Percentiles rank a stretch among this genome's conserved stretches.
phyloP scores from a whole-genome alignment of 1,140 invertebrate species.

The Hyposmocoma kahamanoa region DNA sequence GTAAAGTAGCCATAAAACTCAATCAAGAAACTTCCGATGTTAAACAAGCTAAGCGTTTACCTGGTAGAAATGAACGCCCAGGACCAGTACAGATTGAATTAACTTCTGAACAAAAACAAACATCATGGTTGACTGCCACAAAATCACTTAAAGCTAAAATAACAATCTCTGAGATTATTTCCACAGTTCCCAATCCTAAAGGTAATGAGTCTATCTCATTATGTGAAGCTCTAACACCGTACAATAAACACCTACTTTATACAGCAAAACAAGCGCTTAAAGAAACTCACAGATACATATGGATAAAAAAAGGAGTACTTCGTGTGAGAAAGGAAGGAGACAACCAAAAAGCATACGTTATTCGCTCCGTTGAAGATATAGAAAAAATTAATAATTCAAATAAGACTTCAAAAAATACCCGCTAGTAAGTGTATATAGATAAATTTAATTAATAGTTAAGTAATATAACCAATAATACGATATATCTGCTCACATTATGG shows the following conservation, averaged over 20 bases:
- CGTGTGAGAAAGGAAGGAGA: neutral
- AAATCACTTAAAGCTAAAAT: neutral
- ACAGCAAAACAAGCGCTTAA: neutral
- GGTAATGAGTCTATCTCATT: neutral
- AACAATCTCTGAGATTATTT: neutral
- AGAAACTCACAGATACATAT: neutral
- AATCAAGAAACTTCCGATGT: neutral
- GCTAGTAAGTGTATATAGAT: neutral
- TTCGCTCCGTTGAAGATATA: slow-evolving; percentile 1
- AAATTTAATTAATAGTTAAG: neutral
- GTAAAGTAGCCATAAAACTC: neutral
- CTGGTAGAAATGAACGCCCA: neutral
- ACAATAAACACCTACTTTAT: neutral
- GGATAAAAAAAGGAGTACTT: neutral
- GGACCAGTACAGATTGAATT: neutral
- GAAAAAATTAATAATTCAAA: neutral
- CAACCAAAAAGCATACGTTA: neutral
- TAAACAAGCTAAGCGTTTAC: neutral
- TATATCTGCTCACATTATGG: neutral
- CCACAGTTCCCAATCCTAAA: neutral
- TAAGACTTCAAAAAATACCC: neutral
- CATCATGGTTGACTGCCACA: neutral
- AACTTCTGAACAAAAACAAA: neutral
- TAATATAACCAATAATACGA: neutral
- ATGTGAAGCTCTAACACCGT: slow-evolving; percentile 1